phyloP scores from a whole-genome alignment of 2,888 invertebrate genomes.

The Schizaphis graminum region DNA sequence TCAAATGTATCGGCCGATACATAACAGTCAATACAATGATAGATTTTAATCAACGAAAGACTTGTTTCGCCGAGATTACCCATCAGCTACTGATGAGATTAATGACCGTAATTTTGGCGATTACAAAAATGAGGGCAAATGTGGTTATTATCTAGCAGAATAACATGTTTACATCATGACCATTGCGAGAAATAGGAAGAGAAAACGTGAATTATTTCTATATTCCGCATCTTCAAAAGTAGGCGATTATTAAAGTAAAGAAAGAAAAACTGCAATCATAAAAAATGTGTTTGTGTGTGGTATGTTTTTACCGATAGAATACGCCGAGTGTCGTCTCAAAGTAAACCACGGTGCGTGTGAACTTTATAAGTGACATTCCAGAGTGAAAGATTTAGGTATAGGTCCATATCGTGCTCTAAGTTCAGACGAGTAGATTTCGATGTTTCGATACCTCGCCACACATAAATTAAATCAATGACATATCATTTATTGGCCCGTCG shows the following conservation, averaged over 20 bases:
- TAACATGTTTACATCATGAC: conserved; percentile 18
- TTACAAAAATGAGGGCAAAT: conserved; percentile 38
- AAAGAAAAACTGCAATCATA: background rate
- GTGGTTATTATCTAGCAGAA: background rate
- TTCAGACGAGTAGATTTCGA: background rate
- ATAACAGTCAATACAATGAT: background rate
- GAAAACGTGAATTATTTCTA: conserved; percentile 31
- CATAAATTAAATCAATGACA: background rate
- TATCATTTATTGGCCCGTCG: background rate
- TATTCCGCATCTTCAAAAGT: conserved; percentile 13
- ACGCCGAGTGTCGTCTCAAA: background rate
- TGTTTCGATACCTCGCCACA: background rate
- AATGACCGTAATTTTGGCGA: background rate
- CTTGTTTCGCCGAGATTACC: background rate
- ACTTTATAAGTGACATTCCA: background rate
- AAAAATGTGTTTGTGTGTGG: background rate
- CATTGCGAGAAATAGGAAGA: conserved; percentile 33
- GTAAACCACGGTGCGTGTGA: background rate
- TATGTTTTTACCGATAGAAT: background rate
- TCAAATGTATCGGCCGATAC: background rate
- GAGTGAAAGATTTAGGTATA: background rate
- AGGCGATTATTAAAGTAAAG: conserved; percentile 6
- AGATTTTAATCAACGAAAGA: background rate
- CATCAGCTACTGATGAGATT: background rate
- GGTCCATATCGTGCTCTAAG: background rate